Conservation (phyloP, 2,888 invertebrate species). For the Lottia scabra region DNA sequence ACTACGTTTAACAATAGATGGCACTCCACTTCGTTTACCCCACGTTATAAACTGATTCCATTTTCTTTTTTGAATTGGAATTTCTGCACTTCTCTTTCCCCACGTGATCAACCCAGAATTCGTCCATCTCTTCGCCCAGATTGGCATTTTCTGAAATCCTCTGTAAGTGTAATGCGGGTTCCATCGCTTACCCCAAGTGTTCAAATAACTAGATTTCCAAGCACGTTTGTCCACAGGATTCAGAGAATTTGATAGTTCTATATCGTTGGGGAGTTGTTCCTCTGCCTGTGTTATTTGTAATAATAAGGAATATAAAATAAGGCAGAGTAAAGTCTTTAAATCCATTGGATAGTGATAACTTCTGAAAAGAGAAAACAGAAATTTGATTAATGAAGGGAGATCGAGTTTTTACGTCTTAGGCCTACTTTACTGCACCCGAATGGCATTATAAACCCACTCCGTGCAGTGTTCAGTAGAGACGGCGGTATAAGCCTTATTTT, state of each 20-base stretch:
- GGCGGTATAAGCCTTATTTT: too few species aligned
- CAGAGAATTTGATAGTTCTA: not conserved
- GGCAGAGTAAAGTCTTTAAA: not conserved
- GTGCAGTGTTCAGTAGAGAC: too few species aligned
- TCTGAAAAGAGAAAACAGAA: not conserved
- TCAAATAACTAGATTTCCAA: not conserved
- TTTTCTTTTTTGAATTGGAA: not conserved
- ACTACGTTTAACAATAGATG: too few species aligned
- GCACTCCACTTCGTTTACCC: not conserved
- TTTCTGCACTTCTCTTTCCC: not conserved
- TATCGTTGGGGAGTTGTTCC: not conserved
- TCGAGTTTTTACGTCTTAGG: too few species aligned
- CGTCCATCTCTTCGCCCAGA: not conserved
- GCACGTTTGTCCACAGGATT: not conserved
- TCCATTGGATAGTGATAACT: not conserved
- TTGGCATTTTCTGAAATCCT: not conserved
- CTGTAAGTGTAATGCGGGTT: not conserved
- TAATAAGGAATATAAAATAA: not conserved
- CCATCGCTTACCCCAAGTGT: not conserved
- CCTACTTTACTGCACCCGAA: too few species aligned
- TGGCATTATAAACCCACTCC: too few species aligned
- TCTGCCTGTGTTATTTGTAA: not conserved
- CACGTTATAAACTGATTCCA: not conserved
- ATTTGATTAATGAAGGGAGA: too few species aligned
- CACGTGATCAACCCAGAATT: not conserved